A percentile compares a stretch with the other conserved stretches of the same genome.
Conservation (phyloP, 2,113 vertebrate species). For the Eulacestoma nigropectus region DNA sequence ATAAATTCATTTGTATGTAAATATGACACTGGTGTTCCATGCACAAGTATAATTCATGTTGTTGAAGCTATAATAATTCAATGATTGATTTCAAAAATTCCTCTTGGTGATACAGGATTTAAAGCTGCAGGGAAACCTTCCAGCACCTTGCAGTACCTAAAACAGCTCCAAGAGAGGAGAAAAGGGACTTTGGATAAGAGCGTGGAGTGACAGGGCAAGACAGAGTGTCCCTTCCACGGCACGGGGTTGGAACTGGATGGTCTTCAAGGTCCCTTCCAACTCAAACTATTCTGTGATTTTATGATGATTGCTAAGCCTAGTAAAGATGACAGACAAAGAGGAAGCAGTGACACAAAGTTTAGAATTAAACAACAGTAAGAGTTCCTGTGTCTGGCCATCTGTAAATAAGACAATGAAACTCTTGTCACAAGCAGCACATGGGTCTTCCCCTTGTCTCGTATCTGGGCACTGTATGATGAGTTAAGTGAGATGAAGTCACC, state of each 20-base stretch:
- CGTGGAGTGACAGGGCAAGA: not conserved
- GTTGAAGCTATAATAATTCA: not conserved
- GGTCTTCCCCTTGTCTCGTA: not conserved
- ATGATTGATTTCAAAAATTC: not conserved
- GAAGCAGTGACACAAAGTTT: not conserved
- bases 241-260: not conserved
- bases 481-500: not conserved
- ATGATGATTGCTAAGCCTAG: not conserved
- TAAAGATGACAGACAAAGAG: not conserved
- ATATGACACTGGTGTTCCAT: not conserved
- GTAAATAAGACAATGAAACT: not conserved
- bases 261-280: not conserved
- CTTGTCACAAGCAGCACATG: not conserved
- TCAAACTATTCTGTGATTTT: not conserved
- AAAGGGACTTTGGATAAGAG: not conserved
- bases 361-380: not conserved
- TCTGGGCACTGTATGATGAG: not conserved
- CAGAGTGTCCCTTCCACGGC: not conserved
- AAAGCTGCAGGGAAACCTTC: not conserved
- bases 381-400: not conserved
- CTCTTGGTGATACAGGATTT: not conserved
- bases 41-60: not conserved
- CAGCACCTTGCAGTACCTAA: not conserved
- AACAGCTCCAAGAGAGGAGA: not conserved
- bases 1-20: constrained; percentile 14